Percentiles rank a stretch among this genome's conserved stretches.
Conservation (phyloP, 2,113 vertebrate species). For the Sinocyclocheilus grahami region DNA sequence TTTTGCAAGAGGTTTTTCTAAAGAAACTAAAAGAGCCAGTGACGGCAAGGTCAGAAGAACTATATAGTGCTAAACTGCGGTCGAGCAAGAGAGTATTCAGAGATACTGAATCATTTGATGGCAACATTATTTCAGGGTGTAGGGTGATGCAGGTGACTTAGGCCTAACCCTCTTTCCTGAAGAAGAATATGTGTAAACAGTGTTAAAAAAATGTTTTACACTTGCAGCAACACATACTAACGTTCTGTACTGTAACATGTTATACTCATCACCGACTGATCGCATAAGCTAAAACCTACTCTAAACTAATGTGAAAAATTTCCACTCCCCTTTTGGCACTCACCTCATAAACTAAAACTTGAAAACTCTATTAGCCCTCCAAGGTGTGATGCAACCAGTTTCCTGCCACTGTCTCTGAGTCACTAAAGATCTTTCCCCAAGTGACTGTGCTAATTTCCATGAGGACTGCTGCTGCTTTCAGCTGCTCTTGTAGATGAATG, state of each 20-base stretch:
- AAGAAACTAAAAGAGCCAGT: background rate
- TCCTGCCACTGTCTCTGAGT: conserved; percentile 9
- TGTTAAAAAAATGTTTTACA: background rate
- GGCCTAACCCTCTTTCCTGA: background rate
- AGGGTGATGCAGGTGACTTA: background rate
- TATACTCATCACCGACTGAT: background rate
- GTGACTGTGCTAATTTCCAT: conserved; percentile 3
- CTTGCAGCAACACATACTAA: background rate
- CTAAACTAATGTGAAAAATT: background rate
- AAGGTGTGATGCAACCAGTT: conserved; percentile 4
- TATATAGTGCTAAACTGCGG: background rate
- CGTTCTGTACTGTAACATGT: background rate
- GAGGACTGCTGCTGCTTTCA: conserved; percentile 2
- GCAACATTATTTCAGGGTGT: background rate
- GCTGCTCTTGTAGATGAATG: background rate
- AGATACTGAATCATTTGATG: background rate
- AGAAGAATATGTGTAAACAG: background rate
- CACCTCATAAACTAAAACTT: conserved; percentile 4
- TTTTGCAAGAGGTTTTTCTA: background rate
- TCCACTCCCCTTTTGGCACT: conserved; percentile 22
- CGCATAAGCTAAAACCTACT: conserved; percentile 8
- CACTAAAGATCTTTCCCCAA: background rate
- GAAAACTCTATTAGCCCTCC: background rate
- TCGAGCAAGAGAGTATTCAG: background rate
- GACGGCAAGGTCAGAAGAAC: background rate